Percentiles rank a stretch among this genome's conserved stretches.
phyloP scores from a whole-genome alignment of 2,797 vertebrate species.

The Coregonus suidteri region DNA sequence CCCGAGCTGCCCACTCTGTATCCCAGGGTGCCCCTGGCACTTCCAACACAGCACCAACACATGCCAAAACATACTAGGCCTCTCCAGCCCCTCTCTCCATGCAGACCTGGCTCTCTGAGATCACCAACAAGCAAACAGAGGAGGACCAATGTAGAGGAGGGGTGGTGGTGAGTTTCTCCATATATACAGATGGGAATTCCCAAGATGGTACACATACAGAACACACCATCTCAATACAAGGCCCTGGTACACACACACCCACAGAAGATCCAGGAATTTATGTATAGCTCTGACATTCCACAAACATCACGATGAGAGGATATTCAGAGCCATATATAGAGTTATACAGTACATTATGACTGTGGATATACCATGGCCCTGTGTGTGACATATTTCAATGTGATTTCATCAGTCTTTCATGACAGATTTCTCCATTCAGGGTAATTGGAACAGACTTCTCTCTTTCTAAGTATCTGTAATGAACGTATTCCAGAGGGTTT shows the following conservation, averaged over 20 bases:
- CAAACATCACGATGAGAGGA: neutral
- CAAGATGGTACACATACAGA: neutral
- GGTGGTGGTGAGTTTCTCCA: neutral
- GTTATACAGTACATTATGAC: neutral
- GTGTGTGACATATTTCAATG: neutral
- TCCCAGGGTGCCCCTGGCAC: neutral
- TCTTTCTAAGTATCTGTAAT: constrained; percentile 15
- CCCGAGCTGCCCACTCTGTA: neutral
- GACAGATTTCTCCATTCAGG: neutral
- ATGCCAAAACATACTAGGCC: neutral
- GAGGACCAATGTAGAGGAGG: neutral
- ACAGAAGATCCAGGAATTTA: neutral
- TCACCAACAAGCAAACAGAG: neutral
- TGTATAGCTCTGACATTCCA: neutral
- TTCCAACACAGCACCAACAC: neutral
- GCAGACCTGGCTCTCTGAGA: neutral
- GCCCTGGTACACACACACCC: neutral
- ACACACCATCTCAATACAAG: too few relatives aligned
- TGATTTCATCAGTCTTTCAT: neutral
- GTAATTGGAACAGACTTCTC: neutral
- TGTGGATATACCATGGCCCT: neutral
- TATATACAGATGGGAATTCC: neutral
- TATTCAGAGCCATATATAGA: neutral
- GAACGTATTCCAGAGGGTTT: neutral
- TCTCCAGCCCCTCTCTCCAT: neutral